Conservation (phyloP, 2,113 vertebrate species). For the Herpailurus yagouaroundi region DNA sequence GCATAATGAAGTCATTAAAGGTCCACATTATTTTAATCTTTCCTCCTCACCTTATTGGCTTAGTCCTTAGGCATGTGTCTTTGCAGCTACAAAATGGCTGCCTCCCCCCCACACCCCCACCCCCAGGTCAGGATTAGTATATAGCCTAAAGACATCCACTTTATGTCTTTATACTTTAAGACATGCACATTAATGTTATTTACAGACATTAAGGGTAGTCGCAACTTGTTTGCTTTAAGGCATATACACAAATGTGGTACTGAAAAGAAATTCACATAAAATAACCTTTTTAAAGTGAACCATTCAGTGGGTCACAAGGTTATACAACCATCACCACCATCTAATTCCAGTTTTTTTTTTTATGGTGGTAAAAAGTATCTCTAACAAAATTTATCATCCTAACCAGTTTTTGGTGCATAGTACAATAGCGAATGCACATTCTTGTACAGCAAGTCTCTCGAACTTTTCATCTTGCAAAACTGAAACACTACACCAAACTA, state of each 20-base stretch:
- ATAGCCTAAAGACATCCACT: background rate
- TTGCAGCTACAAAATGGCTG: background rate
- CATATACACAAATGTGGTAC: background rate
- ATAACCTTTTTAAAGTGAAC: background rate
- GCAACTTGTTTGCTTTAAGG: background rate
- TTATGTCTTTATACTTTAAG: background rate
- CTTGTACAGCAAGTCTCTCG: background rate
- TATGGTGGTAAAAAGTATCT: background rate
- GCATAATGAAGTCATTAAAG: background rate
- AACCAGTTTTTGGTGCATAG: background rate
- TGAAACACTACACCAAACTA: background rate
- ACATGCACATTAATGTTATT: background rate
- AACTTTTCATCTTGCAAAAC: background rate
- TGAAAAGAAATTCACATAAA: background rate
- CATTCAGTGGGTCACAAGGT: background rate
- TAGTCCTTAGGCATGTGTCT: background rate
- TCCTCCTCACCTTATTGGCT: background rate
- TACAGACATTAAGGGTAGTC: background rate
- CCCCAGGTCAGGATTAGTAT: no score
- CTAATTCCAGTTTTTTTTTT: background rate
- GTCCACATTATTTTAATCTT: background rate
- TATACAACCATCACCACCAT: no score
- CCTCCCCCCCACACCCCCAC: fast-evolving
- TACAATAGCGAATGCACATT: background rate
- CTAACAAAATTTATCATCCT: background rate